These are phyloP conservation scores for Dendrolimus pini DNA, from an alignment of 2,888 invertebrate species.

Conservation along the genomic window DNA sequence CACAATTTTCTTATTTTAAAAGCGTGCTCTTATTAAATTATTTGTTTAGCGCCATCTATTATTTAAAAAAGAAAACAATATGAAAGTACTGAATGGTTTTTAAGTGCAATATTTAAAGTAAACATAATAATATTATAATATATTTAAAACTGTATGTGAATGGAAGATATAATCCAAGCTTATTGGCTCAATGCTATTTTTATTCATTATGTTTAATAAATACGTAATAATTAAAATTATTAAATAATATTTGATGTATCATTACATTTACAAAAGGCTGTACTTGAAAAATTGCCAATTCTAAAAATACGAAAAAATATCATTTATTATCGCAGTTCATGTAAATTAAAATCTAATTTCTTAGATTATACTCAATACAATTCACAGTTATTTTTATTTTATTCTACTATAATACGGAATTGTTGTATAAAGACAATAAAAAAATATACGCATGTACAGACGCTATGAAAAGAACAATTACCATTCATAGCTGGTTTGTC, in stretches of 20 bases:
- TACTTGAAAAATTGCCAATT: conserved; percentile 38
- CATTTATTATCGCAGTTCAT: too few relatives aligned
- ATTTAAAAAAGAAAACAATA: not conserved
- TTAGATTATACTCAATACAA: too few relatives aligned
- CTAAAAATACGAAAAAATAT: conserved; percentile 10
- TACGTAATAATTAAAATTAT: conserved; percentile 9
- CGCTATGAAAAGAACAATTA: conserved; percentile 43
- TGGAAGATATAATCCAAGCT: too few relatives aligned
- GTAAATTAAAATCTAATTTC: too few relatives aligned
- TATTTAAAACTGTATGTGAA: not conserved
- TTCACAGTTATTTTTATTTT: too few relatives aligned
- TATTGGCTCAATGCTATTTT: too few relatives aligned
- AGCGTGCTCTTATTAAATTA: too few relatives aligned
- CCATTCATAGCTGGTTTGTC: conserved; percentile 53
- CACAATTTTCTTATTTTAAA: too few relatives aligned
- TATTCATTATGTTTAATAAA: too few relatives aligned
- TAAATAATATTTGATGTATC: conserved; percentile 18
- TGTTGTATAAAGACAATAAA: too few relatives aligned
- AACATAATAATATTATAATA: too few relatives aligned
- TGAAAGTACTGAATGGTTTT: not conserved
- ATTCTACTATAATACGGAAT: too few relatives aligned
- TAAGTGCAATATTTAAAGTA: not conserved
- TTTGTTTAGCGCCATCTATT: not conserved
- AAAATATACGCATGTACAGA: conserved; percentile 51
- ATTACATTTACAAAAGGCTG: conserved; percentile 33